phyloP scores from a whole-genome alignment of 30 jellyfish, hydroid and myxozoan species.

The Chrysaora quinquecirrha region DNA sequence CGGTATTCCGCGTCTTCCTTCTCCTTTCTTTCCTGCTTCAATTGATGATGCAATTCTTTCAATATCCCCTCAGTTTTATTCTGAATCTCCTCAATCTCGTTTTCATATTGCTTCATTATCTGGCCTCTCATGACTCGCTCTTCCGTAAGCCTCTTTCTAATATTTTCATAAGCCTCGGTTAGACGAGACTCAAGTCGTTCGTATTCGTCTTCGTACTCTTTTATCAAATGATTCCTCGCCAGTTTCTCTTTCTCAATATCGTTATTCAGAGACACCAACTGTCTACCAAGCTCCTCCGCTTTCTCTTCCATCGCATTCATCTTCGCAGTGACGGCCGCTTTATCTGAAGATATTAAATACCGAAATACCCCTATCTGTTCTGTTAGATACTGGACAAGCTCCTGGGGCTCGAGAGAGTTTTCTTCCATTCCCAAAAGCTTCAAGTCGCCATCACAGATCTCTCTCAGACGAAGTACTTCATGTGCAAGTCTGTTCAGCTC shows the following conservation, averaged over 20 bases:
- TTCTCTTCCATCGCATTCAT: slow-evolving; percentile 46
- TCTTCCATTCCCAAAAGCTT: slow-evolving; percentile 9
- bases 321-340: slow-evolving; percentile 57
- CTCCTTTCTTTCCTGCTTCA: slow-evolving; percentile 65
- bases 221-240: slow-evolving; percentile 49
- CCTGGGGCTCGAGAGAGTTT: slow-evolving; percentile 10
- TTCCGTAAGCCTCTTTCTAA: slow-evolving; percentile 71
- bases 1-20: slow-evolving; percentile 45
- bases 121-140: slow-evolving; percentile 57
- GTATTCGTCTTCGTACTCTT: slow-evolving; percentile 62
- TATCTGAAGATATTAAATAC: slow-evolving; percentile 39
- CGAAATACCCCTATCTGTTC: slow-evolving; percentile 34
- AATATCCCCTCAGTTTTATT: slow-evolving; percentile 43
- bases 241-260: slow-evolving; percentile 49
- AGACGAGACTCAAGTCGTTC: slow-evolving; percentile 64
- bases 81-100: slow-evolving; percentile 64
- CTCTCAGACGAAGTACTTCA: not conserved
- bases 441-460: slow-evolving; percentile 2
- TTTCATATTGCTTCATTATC: slow-evolving; percentile 63
- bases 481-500: not conserved
- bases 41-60: slow-evolving; percentile 51
- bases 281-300: slow-evolving; percentile 34
- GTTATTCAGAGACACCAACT: slow-evolving; percentile 3
- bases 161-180: slow-evolving; percentile 65
- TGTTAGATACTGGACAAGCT: slow-evolving; percentile 14